phyloP scores from a whole-genome alignment of 2,888 invertebrate genomes.

The Conomelus anceps region DNA sequence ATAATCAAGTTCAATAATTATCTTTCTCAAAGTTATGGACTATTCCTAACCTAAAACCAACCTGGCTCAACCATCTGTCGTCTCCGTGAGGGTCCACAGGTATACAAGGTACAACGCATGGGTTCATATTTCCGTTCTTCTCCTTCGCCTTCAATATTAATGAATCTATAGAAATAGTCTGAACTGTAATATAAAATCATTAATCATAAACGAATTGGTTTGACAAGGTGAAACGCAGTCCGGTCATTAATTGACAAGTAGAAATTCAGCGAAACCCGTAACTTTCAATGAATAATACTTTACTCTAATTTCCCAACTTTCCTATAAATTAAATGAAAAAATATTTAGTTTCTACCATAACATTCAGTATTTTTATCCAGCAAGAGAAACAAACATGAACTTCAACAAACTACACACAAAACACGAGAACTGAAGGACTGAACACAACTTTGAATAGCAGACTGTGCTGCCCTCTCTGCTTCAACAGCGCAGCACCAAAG shows the following conservation, averaged over 20 bases:
- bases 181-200: background rate
- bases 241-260: background rate
- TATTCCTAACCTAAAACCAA: constrained; percentile 43
- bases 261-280: background rate
- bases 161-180: background rate
- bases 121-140: constrained; percentile 29
- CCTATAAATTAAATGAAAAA: no score
- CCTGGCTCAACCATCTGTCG: constrained; percentile 77
- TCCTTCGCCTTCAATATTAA: background rate
- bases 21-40: constrained; percentile 44
- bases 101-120: constrained; percentile 48
- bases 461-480: background rate
- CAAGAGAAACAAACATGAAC: background rate
- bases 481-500: background rate
- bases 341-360: no score
- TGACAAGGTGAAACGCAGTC: background rate
- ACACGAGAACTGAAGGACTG: no score
- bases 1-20: no score
- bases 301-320: background rate
- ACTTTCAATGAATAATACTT: background rate
- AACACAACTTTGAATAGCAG: background rate
- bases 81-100: constrained; percentile 75
- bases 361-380: no score
- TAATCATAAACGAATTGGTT: background rate
- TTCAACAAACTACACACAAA: background rate